Conservation (phyloP, 2,888 invertebrate species). For the Physocephala rufipes region DNA sequence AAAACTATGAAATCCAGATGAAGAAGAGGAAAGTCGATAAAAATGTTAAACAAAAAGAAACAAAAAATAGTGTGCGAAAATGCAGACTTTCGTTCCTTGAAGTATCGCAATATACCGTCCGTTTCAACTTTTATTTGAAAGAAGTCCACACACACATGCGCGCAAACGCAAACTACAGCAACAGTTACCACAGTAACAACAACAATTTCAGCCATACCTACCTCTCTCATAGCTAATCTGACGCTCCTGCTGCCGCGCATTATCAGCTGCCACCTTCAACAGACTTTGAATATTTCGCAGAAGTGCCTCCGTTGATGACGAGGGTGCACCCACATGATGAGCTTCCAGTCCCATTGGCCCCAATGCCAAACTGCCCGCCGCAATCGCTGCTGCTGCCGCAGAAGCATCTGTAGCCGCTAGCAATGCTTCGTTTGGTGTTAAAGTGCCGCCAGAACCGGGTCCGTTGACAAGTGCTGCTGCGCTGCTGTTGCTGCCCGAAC, state of each 20-base stretch:
- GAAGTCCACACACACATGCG: not conserved
- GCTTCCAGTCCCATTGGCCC: conserved; percentile 63
- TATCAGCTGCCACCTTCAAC: conserved; percentile 96
- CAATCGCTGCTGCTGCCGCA: conserved; percentile 58
- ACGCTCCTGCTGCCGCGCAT: conserved; percentile 94
- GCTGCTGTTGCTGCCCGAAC: conserved; percentile 47
- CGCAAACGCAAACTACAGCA: not conserved
- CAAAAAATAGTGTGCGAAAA: conserved; percentile 17
- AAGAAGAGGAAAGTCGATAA: conserved; percentile 14
- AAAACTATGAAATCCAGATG: not conserved
- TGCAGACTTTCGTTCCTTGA: not conserved
- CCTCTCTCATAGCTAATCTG: conserved; percentile 98
- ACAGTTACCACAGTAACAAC: not conserved
- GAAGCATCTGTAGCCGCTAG: conserved; percentile 56
- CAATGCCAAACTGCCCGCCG: conserved; percentile 59
- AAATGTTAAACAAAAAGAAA: not conserved
- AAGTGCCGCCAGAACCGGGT: conserved; percentile 54
- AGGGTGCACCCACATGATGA: conserved; percentile 56
- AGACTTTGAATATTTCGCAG: conserved; percentile 95
- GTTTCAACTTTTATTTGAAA: not conserved
- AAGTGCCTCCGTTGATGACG: conserved; percentile 91
- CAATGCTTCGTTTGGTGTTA: conserved; percentile 60
- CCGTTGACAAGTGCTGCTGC: conserved; percentile 58
- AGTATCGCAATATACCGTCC: too few relatives aligned
- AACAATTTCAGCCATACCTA: conserved; percentile 66